Evolutionary conservation across 2,113 vertebrate genomes (phyloP).

Genomic region (Acanthisitta chloris): DNA sequence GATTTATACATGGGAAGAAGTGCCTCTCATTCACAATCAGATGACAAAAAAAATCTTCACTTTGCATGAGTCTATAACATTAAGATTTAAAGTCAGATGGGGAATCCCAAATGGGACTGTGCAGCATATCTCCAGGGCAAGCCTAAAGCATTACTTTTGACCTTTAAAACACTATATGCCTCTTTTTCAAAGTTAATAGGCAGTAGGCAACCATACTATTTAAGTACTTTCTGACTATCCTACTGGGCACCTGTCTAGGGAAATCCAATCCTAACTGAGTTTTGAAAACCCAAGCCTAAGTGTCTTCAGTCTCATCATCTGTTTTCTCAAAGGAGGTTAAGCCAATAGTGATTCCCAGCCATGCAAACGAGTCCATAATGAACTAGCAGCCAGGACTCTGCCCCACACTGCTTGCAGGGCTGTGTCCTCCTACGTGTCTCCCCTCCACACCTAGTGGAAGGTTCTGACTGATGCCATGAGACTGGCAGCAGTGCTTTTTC

Average conservation of each 20-base stretch:
- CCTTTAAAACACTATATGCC: neutral
- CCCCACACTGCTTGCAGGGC: neutral
- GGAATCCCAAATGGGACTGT: neutral
- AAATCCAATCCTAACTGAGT: neutral
- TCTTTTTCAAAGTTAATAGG: neutral
- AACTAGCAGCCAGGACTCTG: neutral
- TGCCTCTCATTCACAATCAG: neutral
- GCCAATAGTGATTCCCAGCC: neutral
- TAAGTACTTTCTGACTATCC: neutral
- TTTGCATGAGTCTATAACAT: neutral
- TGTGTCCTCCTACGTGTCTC: neutral
- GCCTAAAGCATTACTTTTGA: slow-evolving; percentile 1
- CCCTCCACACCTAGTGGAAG: neutral
- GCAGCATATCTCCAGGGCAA: neutral
- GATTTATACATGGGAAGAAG: neutral
- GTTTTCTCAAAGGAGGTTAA: neutral
- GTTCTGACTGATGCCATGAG: neutral
- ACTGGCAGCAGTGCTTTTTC: neutral
- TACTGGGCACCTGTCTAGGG: neutral
- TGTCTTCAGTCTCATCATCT: neutral
- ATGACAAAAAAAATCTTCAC: neutral
- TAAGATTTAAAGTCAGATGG: neutral
- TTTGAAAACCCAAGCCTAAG: neutral
- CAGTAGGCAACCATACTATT: neutral
- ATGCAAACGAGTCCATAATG: neutral